phyloP scores from a whole-genome alignment of 2,113 vertebrate species.

The Syngnathus typhle region DNA sequence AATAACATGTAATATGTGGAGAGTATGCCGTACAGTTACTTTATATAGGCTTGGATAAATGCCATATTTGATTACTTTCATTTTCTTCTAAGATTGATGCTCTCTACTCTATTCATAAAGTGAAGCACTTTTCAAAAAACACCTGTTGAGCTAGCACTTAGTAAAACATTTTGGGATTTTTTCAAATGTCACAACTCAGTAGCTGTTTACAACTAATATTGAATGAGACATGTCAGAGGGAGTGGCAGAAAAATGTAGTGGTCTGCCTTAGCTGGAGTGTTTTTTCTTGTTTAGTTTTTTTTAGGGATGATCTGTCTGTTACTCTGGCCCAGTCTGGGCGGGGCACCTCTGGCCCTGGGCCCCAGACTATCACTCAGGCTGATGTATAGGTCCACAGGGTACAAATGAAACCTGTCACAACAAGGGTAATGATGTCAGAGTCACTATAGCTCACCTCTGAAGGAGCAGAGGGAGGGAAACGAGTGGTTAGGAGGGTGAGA shows the following conservation, averaged over 20 bases:
- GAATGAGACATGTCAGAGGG: slow-evolving; percentile 40
- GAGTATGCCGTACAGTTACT: neutral
- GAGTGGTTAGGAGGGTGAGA: slow-evolving; percentile 26
- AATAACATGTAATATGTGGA: neutral
- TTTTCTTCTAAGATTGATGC: slow-evolving; percentile 8
- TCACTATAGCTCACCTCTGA: slow-evolving; percentile 50
- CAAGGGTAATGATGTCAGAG: slow-evolving; percentile 76
- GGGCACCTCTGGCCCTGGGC: slow-evolving; percentile 51
- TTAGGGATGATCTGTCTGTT: slow-evolving; percentile 45
- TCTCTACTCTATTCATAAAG: slow-evolving; percentile 8
- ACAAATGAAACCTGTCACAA: slow-evolving; percentile 73
- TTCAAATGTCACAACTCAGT: neutral
- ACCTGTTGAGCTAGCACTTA: slow-evolving; percentile 30
- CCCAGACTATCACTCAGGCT: slow-evolving; percentile 62
- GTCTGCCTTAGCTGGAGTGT: slow-evolving; percentile 34
- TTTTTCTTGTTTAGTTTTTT: slow-evolving; percentile 32
- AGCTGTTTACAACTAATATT: neutral
- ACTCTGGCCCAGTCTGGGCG: slow-evolving; percentile 48
- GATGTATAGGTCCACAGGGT: slow-evolving; percentile 67
- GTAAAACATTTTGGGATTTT: neutral
- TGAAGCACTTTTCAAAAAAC: slow-evolving; percentile 21
- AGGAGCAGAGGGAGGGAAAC: slow-evolving; percentile 35
- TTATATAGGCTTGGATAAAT: slow-evolving; percentile 16
- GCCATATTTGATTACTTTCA: slow-evolving; percentile 29
- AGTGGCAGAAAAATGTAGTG: slow-evolving; percentile 44